phyloP scores from a whole-genome alignment of 2,888 invertebrate species.

The Piscicola geometra region DNA sequence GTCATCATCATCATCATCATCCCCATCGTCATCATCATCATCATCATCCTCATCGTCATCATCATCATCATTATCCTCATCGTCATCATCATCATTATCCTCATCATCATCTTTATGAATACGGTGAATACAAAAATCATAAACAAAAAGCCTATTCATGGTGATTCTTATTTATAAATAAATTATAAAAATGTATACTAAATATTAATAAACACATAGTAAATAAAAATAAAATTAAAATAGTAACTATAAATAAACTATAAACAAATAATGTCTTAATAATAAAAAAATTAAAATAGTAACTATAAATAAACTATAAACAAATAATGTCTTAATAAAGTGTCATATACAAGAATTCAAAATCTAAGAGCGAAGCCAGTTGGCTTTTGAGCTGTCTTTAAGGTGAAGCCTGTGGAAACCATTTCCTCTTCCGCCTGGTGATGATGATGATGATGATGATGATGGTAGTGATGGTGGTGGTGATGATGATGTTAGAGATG shows the following conservation, averaged over 20 bases:
- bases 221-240: conserved; percentile 7
- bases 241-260: background rate
- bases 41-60: background rate
- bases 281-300: conserved; percentile 3
- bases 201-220: background rate
- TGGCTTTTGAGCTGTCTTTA: conserved; percentile 1
- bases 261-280: background rate
- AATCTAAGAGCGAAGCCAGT: background rate
- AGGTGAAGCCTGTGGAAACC: background rate
- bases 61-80: conserved; percentile 15
- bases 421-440: conserved; percentile 4
- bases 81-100: background rate
- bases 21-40: background rate
- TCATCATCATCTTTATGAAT: conserved; percentile 10
- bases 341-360: background rate
- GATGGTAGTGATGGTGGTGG: background rate
- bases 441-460: background rate
- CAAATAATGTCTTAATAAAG: no score
- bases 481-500: no score
- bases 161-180: background rate
- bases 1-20: conserved; percentile 19
- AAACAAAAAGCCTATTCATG: background rate
- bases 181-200: no score
- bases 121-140: background rate
- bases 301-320: no score